These are phyloP conservation scores for Vombatus ursinus DNA, from an alignment of 2,113 vertebrate species.

Conservation along the genomic window DNA sequence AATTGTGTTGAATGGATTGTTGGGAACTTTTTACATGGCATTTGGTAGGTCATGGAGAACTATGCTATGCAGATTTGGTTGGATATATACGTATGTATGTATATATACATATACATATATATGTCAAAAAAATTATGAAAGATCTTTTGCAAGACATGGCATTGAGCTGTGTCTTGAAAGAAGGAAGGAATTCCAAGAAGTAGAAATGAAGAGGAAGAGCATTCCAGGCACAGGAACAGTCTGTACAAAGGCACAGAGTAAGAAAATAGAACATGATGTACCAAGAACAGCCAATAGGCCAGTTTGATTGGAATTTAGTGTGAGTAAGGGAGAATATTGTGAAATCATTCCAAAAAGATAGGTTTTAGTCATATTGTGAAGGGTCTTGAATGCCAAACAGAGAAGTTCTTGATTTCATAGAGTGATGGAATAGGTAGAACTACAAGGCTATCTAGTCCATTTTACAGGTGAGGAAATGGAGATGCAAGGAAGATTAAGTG, in stretches of 20 bases:
- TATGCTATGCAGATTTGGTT: no score
- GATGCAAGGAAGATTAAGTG: background rate
- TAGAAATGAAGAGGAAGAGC: background rate
- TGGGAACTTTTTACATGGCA: no score
- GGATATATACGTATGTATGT: no score
- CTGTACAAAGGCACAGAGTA: background rate
- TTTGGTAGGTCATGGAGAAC: no score
- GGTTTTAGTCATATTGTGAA: background rate
- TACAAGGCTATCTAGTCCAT: background rate
- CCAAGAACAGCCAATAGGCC: background rate
- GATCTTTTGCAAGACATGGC: background rate
- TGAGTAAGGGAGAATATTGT: background rate
- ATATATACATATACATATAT: no score
- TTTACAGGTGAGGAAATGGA: background rate
- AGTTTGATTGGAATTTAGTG: background rate
- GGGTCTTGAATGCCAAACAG: background rate
- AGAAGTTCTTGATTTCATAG: background rate
- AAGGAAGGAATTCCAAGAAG: background rate
- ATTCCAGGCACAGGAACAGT: background rate
- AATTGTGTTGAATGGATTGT: no score
- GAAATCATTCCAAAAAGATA: background rate
- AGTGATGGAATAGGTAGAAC: background rate
- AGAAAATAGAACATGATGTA: background rate
- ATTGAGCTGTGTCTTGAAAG: background rate
- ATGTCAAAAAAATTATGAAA: background rate